Conservation (phyloP, 1,140 invertebrate genomes). For the Anoplolepis gracilipes region DNA sequence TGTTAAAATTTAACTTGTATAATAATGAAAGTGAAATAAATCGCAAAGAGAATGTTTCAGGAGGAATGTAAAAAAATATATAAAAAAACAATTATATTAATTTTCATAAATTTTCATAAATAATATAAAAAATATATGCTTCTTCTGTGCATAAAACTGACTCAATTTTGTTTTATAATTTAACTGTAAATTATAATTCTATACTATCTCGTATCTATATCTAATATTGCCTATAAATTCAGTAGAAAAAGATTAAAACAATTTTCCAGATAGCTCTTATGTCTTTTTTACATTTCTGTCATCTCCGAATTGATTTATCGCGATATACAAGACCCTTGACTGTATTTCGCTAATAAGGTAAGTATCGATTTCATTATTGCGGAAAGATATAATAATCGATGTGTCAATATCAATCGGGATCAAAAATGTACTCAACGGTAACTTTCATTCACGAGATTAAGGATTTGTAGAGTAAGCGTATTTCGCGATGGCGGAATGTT, state of each 20-base stretch:
- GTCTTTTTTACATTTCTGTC: neutral
- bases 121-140: neutral
- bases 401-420: conserved; percentile 39
- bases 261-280: neutral
- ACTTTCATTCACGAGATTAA: neutral
- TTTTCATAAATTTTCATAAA: neutral
- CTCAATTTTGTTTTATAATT: neutral
- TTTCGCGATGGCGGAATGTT: conserved; percentile 36
- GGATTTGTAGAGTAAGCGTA: conserved; percentile 39
- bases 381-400: conserved; percentile 37
- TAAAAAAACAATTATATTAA: neutral
- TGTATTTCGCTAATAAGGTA: neutral
- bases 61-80: no score
- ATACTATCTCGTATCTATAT: neutral
- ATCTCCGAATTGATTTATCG: neutral
- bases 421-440: neutral
- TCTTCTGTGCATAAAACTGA: neutral
- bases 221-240: neutral
- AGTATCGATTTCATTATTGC: conserved; percentile 23
- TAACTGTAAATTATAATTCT: neutral
- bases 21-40: neutral
- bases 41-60: neutral
- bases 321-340: neutral
- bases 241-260: neutral
- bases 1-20: neutral